These are phyloP conservation scores for Phylloscopus collybita DNA, from an alignment of 2,797 vertebrate genomes.

Conservation along the genomic window DNA sequence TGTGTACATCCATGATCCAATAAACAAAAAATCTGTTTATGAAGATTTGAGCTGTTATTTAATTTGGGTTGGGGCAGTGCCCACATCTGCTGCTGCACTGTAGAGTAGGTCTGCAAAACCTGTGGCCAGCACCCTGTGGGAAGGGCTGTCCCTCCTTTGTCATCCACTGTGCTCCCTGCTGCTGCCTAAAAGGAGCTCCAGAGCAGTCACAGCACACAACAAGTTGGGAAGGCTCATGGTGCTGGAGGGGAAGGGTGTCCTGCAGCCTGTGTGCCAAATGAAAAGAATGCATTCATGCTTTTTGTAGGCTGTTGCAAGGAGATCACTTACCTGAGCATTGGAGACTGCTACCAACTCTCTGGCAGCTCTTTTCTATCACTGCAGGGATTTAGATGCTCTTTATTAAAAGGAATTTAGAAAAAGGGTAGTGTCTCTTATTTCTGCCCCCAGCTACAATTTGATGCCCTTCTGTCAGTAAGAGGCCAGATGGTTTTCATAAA, in stretches of 20 bases:
- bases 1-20: not conserved
- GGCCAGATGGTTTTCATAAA: not conserved
- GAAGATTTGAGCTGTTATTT: not conserved
- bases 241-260: not conserved
- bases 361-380: not conserved
- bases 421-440: not conserved
- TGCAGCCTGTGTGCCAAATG: not conserved
- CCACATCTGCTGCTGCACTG: not conserved
- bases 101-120: not conserved
- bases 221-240: rapidly evolving
- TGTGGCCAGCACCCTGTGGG: not conserved
- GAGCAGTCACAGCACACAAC: not conserved
- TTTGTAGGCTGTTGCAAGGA: not conserved
- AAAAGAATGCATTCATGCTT: not conserved
- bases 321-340: not conserved
- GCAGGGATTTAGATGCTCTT: not conserved
- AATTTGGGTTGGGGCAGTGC: not conserved
- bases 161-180: not conserved
- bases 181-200: not conserved
- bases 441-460: not conserved
- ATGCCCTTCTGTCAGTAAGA: not conserved
- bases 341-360: not conserved
- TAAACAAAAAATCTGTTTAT: not conserved
- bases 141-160: not conserved
- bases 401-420: not conserved